These are phyloP conservation scores for Ectropis grisescens DNA, from an alignment of 1,140 invertebrate genomes.

Conservation along the genomic window DNA sequence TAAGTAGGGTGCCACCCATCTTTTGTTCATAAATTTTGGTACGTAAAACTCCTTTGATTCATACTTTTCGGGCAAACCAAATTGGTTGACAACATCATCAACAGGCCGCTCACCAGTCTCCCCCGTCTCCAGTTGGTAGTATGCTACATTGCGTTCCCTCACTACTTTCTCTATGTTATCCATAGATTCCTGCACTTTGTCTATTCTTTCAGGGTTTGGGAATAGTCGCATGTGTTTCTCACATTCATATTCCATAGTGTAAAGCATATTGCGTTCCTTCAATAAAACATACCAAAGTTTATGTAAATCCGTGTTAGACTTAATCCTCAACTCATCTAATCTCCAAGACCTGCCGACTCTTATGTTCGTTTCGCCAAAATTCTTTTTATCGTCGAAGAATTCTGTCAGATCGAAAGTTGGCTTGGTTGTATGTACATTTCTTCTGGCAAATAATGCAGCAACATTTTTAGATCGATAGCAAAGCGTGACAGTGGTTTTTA, in stretches of 20 bases:
- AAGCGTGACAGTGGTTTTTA: too few relatives aligned
- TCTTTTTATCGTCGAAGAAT: conserved; percentile 93
- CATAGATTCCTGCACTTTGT: conserved; percentile 98
- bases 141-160: conserved; percentile 93
- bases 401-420: conserved; percentile 78
- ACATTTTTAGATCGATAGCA: conserved; percentile 18
- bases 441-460: conserved; percentile 5
- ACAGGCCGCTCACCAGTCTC: conserved; percentile 82
- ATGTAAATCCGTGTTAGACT: conserved; percentile 96
- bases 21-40: conserved; percentile 71
- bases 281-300: conserved; percentile 97
- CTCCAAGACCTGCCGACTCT: conserved; percentile 91
- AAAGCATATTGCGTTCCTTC: conserved; percentile 97
- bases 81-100: conserved; percentile 68
- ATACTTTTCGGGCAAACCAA: conserved; percentile 73
- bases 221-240: conserved; percentile 80
- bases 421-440: conserved; percentile 55
- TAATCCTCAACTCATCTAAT: conserved; percentile 91
- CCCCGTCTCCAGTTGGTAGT: conserved; percentile 92
- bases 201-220: conserved; percentile 94
- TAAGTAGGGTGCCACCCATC: conserved; percentile 70
- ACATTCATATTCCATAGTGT: conserved; percentile 94
- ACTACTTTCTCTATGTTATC: conserved; percentile 93
- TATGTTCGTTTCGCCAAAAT: conserved; percentile 86
- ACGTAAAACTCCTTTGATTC: conserved; percentile 34